Evolutionary conservation across 2,797 vertebrate genomes (phyloP).

Genomic region (Brotula barbata): DNA sequence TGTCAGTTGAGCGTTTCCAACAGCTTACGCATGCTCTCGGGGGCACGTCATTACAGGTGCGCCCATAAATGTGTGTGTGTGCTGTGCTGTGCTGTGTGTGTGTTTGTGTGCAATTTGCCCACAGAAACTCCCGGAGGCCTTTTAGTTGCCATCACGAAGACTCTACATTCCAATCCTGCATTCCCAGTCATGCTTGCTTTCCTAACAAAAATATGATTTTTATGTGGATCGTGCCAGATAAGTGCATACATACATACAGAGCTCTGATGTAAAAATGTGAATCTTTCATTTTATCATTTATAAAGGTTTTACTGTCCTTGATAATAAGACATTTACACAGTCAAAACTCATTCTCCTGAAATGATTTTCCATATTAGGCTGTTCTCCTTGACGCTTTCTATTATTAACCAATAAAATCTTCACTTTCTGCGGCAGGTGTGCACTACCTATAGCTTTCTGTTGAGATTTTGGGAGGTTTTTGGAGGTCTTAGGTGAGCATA

Average conservation of each 20-base stretch:
- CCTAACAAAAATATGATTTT: constrained; percentile 1
- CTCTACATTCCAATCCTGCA: constrained; percentile 15
- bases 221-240: background rate
- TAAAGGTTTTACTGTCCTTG: background rate
- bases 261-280: background rate
- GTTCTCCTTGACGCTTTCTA: background rate
- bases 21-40: constrained; percentile 1
- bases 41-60: background rate
- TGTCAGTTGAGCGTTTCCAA: too few relatives aligned
- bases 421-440: constrained; percentile 1
- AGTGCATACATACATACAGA: background rate
- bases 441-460: background rate
- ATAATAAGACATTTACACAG: background rate
- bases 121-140: constrained; percentile 21
- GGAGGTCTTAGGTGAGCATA: background rate
- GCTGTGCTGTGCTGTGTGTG: constrained; percentile 10
- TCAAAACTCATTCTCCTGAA: background rate
- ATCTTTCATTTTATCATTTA: background rate
- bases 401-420: background rate
- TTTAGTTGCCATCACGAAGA: constrained; percentile 2
- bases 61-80: constrained; percentile 2
- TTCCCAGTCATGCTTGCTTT: background rate
- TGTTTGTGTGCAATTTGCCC: background rate
- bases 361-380: background rate
- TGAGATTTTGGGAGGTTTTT: background rate